A percentile compares a stretch with the other conserved stretches of the same genome.
Evolutionary conservation across 2,113 vertebrate genomes (phyloP).

Genomic region (Paramisgurnus dabryanus): DNA sequence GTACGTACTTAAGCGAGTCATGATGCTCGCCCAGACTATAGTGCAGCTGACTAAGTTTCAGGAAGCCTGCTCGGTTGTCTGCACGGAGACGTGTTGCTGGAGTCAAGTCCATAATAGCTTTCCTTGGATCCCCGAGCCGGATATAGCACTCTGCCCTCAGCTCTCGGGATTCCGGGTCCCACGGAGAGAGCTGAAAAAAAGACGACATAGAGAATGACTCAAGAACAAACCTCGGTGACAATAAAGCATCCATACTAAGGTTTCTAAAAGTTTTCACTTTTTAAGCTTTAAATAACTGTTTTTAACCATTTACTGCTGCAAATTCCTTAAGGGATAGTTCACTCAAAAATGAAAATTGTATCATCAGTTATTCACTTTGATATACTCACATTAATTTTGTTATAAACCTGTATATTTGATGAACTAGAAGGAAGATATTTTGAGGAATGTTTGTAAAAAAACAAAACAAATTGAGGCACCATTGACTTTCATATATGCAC

Average conservation of each 20-base stretch:
- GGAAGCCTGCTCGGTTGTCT: constrained; percentile 80
- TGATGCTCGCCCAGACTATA: constrained; percentile 79
- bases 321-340: too few relatives aligned
- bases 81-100: constrained; percentile 77
- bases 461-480: too few relatives aligned
- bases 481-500: too few relatives aligned
- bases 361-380: too few relatives aligned
- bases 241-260: neutral
- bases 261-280: neutral
- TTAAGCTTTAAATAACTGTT: neutral
- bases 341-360: too few relatives aligned
- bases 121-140: constrained; percentile 75
- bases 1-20: constrained; percentile 75
- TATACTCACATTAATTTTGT: too few relatives aligned
- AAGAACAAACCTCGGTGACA: neutral
- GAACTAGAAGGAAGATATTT: too few relatives aligned
- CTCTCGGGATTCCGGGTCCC: constrained; percentile 79
- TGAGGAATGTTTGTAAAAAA: too few relatives aligned
- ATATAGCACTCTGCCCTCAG: constrained; percentile 79
- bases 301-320: too few relatives aligned
- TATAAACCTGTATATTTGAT: too few relatives aligned
- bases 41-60: constrained; percentile 79
- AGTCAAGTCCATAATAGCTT: constrained; percentile 80
- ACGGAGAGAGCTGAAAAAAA: constrained; percentile 74
- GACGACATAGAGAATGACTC: neutral